A percentile compares a stretch with the other conserved stretches of the same genome.
Conservation (phyloP, 2,113 vertebrate genomes). For the Podarcis raffonei region DNA sequence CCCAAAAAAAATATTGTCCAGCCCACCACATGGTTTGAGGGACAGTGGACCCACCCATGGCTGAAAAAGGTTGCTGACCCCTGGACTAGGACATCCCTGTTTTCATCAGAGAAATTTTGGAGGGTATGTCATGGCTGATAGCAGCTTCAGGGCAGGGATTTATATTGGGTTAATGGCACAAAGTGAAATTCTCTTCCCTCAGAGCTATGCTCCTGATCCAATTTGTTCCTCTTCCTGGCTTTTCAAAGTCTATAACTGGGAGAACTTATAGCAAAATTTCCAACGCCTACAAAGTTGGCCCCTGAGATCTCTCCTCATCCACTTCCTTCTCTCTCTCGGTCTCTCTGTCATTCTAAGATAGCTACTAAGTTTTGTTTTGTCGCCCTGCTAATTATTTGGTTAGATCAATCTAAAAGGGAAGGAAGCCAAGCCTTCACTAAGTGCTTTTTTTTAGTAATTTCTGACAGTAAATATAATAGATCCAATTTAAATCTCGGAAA, state of each 20-base stretch:
- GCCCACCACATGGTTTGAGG: no score
- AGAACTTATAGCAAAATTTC: background rate
- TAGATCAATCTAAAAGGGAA: background rate
- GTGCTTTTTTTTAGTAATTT: background rate
- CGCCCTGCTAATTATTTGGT: background rate
- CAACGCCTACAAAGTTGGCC: no score
- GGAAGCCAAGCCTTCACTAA: background rate
- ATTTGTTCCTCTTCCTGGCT: background rate
- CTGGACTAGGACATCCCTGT: no score
- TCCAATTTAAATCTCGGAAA: background rate
- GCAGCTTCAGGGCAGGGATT: no score
- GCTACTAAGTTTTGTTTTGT: background rate
- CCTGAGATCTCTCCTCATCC: no score
- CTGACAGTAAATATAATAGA: background rate
- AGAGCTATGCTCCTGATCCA: background rate
- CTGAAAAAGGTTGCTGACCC: no score
- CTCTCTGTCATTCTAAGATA: background rate
- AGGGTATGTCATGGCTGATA: no score
- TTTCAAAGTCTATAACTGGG: background rate
- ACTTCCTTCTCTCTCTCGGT: background rate
- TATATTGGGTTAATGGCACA: no score
- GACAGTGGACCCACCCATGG: no score
- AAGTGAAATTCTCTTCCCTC: background rate
- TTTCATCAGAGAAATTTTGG: no score
- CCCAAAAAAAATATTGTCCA: no score